Base-by-base conservation (phyloP, 2,888 invertebrate genomes). In the Magallana nippona region DNA sequence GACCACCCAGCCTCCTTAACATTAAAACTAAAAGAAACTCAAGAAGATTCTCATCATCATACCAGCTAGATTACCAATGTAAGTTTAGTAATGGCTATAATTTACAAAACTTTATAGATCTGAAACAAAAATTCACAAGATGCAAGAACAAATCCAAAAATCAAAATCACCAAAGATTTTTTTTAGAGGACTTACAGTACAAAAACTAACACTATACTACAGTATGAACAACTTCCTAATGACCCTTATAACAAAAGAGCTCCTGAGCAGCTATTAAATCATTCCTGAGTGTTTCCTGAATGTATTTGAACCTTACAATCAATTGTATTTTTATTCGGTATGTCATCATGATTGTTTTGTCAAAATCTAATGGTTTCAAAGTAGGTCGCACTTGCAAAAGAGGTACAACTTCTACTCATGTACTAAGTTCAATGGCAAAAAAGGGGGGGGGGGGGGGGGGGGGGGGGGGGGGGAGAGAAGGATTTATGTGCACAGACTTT, bases 161-260 rank as follows among this genome's bases (percentile, higher is more conserved):
- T 44, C 44, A 44, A 44, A 5, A 44, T 44, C 44, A 44, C 44
- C 44, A 44, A 44, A 44, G 44, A 44, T 3, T 44, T 44, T 63
- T 63, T 71, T 60, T 27, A 32, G 71, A 22, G 22, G 32, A 22
- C 15, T 71, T 71, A 71, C 71, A 71, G 71, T 71, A 17, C 32
- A 27, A 11, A 32, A 15, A 71, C 71, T 22, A 71, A 71, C 71
- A 71, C 80, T 80, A 60, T 17, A 82, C 15, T n/a, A 71, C 19
- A 71, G 71, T 71, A 55, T 71, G 58, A 82, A 82, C 82, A 71
- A 82, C 82, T 82, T 82, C 82, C 82, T 82, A 32, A n/a, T 62
- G 71, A 71, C 79, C 27, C 71, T 82, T 71, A 44, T 71, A 56
- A 82, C 82, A 82, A 82, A 82, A 82, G 56, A 15, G 57, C 79